Percentiles rank a stretch among this genome's conserved stretches.
Evolutionary conservation across 2,797 vertebrate species (phyloP).

Genomic region (Mormyrus hasselquistii): DNA sequence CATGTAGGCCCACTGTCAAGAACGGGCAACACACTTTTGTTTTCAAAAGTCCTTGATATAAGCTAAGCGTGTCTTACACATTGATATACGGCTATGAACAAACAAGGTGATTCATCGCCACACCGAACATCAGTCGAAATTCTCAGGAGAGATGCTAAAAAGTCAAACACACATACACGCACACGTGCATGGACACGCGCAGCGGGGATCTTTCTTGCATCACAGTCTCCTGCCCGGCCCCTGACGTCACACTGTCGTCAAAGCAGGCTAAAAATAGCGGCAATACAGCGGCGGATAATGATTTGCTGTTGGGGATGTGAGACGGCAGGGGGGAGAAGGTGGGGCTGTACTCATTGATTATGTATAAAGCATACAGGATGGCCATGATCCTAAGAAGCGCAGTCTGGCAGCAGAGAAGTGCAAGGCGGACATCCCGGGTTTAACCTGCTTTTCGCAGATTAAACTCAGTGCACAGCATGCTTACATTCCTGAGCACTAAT

Average conservation of each 20-base stretch:
- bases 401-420: neutral
- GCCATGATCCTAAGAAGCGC: neutral
- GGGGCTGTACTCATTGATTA: constrained; percentile 7
- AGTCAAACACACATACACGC: neutral
- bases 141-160: neutral
- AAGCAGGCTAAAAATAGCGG: constrained; percentile 32
- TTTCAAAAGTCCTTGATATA: neutral
- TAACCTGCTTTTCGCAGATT: neutral
- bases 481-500: neutral
- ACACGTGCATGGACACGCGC: neutral
- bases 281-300: constrained; percentile 26
- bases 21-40: neutral
- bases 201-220: constrained; percentile 18
- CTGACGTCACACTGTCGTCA: constrained; percentile 32
- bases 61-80: neutral
- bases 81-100: neutral
- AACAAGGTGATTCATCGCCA: neutral
- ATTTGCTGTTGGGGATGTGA: constrained; percentile 17
- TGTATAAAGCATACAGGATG: neutral
- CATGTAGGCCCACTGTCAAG: neutral
- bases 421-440: neutral
- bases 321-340: neutral
- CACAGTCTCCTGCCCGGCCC: constrained; percentile 17
- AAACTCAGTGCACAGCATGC: neutral
- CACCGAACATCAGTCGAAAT: neutral